Base-by-base conservation (phyloP, 1,140 invertebrate genomes). In the Psix sp. region DNA sequence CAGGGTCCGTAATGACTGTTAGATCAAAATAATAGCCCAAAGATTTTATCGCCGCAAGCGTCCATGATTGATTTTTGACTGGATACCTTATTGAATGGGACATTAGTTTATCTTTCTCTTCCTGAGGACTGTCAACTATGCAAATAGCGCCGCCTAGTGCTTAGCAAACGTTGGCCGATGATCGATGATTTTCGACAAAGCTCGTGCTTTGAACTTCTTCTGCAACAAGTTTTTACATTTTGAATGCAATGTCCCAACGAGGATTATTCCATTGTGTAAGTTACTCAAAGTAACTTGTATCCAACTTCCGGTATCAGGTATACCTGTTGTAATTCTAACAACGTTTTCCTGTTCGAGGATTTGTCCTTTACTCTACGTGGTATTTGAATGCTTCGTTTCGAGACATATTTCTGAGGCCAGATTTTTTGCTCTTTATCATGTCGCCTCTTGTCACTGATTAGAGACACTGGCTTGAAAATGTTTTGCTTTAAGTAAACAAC, bases 311-410 rank as follows among this genome's bases (percentile, higher is more conserved):
- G 62, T 56, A 56, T 66, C 43, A 36, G 14, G 18, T 56, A 26
- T 39, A 49, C 26, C 20, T 38, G 62, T 66, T 66, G 43, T 56
- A 66, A 66, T 56, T 56, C 51, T 42, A 66, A 63, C 40, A 63
- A 66, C 33, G 59, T 46, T 48, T 66, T 66, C 62, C 62, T 46
- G 62, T 13, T 33, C n/a, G n/a, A n/a, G 11, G 6, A n/a, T 11
- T 11, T 39, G 7, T 17, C 16, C 36, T 40, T 16, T 26, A 40
- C 33, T 29, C 20, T 59, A 5, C 24, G 7, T 16, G 5, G 35
- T 42, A 40, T 43, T 56, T 43, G 26, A 43, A 56, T 56, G 17
- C 10, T n/a, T 35, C 5, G 11, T 35, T 29, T 49, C 11, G 3
- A 36, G 36, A 11, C 33, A 5, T 4, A 24, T 24, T 24, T 7